Conservation (phyloP, 2,113 vertebrate species). For the Bettongia penicillata region DNA sequence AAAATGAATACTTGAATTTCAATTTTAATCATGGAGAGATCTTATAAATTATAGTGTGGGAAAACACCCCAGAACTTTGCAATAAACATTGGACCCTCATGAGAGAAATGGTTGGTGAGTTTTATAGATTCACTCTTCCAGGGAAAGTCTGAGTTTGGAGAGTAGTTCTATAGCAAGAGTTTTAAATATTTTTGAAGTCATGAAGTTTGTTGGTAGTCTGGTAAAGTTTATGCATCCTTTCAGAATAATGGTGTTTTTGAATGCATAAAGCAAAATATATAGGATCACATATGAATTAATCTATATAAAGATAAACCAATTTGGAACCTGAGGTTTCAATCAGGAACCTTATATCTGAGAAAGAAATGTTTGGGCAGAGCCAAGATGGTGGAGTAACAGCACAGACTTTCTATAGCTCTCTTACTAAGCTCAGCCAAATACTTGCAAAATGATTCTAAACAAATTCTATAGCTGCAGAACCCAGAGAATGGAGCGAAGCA, state of each 20-base stretch:
- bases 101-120: neutral
- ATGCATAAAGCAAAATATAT: neutral
- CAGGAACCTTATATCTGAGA: neutral
- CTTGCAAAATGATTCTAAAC: too few relatives aligned
- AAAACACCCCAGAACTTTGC: neutral
- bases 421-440: too few relatives aligned
- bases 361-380: neutral
- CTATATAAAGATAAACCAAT: neutral
- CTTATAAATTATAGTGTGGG: neutral
- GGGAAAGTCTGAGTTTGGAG: neutral
- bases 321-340: neutral
- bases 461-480: too few relatives aligned
- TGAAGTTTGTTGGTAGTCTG: neutral
- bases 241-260: neutral
- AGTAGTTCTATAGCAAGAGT: neutral
- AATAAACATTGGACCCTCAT: neutral
- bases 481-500: too few relatives aligned
- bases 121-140: neutral
- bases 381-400: too few relatives aligned
- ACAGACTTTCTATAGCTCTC: too few relatives aligned
- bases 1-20: neutral
- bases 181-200: neutral
- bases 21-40: neutral
- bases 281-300: neutral
- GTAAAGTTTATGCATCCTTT: neutral